A percentile compares a stretch with the other conserved stretches of the same genome.
Evolutionary conservation across 2,113 vertebrate genomes (phyloP).

Genomic region (Bujurquina vittata): DNA sequence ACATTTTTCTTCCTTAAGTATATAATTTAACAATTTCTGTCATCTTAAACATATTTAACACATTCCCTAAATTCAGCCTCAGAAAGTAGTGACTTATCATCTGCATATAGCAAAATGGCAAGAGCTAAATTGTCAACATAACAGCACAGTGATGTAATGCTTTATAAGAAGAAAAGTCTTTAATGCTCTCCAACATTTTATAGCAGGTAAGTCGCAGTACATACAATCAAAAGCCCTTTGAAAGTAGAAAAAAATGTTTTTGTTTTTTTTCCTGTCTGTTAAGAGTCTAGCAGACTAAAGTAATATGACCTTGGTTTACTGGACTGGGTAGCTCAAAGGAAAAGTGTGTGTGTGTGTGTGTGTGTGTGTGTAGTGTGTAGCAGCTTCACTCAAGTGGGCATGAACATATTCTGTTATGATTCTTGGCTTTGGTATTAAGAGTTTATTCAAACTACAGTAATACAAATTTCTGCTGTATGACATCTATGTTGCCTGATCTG

Average conservation of each 20-base stretch:
- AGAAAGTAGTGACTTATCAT: background rate
- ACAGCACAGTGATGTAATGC: background rate
- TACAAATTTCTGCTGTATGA: slow-evolving; percentile 63
- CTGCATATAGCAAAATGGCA: background rate
- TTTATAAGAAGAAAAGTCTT: background rate
- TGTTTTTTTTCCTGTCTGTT: background rate
- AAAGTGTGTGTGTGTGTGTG: slow-evolving; percentile 22
- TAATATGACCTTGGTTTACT: slow-evolving; percentile 24
- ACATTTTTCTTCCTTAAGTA: background rate
- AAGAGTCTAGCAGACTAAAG: slow-evolving; percentile 15
- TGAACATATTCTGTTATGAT: slow-evolving; percentile 32
- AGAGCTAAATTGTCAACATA: background rate
- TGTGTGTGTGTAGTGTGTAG: slow-evolving; percentile 27
- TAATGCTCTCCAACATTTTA: background rate
- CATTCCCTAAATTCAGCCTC: background rate
- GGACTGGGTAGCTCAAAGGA: slow-evolving; percentile 20
- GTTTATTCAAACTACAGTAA: slow-evolving; percentile 54
- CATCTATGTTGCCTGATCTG: slow-evolving; percentile 71
- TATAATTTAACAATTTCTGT: background rate
- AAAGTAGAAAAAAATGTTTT: background rate
- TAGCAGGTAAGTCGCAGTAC: background rate
- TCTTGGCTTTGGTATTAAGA: slow-evolving; percentile 49
- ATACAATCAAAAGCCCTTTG: background rate
- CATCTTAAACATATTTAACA: background rate
- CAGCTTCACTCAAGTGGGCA: slow-evolving; percentile 30